Evolutionary conservation across 1,140 invertebrate species (phyloP), one percentile per base, ranked within the genome.

Genomic region (Drosophila ficusphila): DNA sequence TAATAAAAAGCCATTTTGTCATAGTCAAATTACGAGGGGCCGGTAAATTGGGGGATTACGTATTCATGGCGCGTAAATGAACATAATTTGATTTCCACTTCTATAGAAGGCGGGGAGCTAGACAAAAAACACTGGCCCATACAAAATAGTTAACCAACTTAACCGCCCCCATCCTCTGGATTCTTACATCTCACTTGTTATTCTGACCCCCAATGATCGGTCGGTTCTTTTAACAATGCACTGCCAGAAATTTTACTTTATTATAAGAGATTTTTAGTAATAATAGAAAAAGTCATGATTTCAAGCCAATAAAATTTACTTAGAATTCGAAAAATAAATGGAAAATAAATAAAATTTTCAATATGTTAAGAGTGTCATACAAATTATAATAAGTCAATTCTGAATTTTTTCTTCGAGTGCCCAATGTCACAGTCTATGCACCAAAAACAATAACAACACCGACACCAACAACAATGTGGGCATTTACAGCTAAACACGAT

Each of bases 351-450:
- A n/a, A n/a, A n/a, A n/a, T n/a, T n/a, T n/a, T n/a, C n/a, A n/a
- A 23, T 23, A 23, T 23, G 23, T 23, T 23, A 2, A 23, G 5
- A 23, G 5, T 23, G 23, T 23, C 5, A 5, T 23, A 3, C 23
- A 23, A 23, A 23, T 2, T 23, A 23, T 5, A 23, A n/a, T n/a
- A n/a, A n/a, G n/a, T n/a, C n/a, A n/a, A n/a, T 29, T 29, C 7
- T 9, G 2, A 11, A 8, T 4, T 25, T 5, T 39, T 60, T 42
- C 41, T 23, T 25, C 3, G 19, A 33, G 44, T 31, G 31, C 60
- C 2, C 78, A 88, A 90, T 79, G 88, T 90, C 88, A 90, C 88
- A 88, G 81, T 88, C 81, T 79, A 57, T 90, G 86, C 86, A 86
- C 86, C 86, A 74, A 60, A 48, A 71, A 54, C 51, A 60, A 52